Evolutionary conservation across 2,888 invertebrate species (phyloP).

Genomic region (Chaetoderma sp.): DNA sequence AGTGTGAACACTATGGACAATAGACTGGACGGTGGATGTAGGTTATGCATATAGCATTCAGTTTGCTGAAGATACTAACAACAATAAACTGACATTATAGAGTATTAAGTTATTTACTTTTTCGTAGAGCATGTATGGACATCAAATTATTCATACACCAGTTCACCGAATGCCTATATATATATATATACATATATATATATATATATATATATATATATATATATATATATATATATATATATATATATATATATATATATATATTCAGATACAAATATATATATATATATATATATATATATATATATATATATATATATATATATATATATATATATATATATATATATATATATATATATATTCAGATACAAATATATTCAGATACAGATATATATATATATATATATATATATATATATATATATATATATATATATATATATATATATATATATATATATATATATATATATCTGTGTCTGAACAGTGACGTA

Average conservation of each 20-base stretch:
- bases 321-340: not conserved
- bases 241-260: slow-evolving; percentile 1
- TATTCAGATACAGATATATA: not conserved
- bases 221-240: slow-evolving; percentile 1
- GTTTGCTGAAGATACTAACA: too few species aligned
- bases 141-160: not conserved
- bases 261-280: not conserved
- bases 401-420: slow-evolving; percentile 1
- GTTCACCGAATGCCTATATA: not conserved
- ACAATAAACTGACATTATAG: too few species aligned
- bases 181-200: not conserved
- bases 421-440: not conserved
- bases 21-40: too few species aligned
- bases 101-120: too few species aligned
- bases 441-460: not conserved
- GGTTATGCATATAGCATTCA: too few species aligned
- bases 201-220: not conserved
- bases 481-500: not conserved
- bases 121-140: not conserved
- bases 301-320: not conserved
- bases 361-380: not conserved
- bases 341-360: not conserved
- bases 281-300: not conserved
- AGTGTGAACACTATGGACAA: too few species aligned
- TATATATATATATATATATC: not conserved